phyloP scores from a whole-genome alignment of 2,797 vertebrate species.

The Urocyon cinereoargenteus region DNA sequence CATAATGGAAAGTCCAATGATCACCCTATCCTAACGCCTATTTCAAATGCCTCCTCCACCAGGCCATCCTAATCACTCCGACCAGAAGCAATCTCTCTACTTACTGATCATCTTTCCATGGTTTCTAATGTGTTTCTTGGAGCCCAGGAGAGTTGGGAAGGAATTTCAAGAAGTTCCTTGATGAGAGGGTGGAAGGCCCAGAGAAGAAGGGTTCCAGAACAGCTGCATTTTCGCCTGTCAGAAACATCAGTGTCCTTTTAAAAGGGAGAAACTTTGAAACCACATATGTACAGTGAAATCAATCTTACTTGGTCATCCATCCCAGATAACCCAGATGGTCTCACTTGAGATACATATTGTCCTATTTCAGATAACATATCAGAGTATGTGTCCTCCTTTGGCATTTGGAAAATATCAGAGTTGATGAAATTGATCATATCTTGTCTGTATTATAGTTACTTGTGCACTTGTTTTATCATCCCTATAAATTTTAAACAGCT shows the following conservation, averaged over 20 bases:
- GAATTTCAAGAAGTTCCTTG: neutral
- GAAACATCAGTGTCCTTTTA: neutral
- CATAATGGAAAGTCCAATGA: neutral
- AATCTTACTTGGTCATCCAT: neutral
- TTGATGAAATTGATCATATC: conserved; percentile 9
- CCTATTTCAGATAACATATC: neutral
- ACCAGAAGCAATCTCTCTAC: neutral
- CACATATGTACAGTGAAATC: neutral
- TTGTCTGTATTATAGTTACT: neutral
- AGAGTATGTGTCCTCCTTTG: neutral
- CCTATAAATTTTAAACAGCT: conserved; percentile 10
- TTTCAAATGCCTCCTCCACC: neutral
- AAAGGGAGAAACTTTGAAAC: conserved; percentile 20
- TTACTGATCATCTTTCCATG: neutral
- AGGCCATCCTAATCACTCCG: neutral
- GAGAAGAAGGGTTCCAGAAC: neutral
- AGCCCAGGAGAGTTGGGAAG: neutral
- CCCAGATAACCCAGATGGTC: neutral
- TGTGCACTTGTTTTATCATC: neutral
- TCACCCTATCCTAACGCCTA: neutral
- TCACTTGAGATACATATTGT: neutral
- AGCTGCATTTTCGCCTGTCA: neutral
- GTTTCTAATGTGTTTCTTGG: neutral
- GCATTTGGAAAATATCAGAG: conserved; percentile 22
- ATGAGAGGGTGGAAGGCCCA: neutral